Conservation (phyloP, 2,888 invertebrate species). For the Dryobota labecula region DNA sequence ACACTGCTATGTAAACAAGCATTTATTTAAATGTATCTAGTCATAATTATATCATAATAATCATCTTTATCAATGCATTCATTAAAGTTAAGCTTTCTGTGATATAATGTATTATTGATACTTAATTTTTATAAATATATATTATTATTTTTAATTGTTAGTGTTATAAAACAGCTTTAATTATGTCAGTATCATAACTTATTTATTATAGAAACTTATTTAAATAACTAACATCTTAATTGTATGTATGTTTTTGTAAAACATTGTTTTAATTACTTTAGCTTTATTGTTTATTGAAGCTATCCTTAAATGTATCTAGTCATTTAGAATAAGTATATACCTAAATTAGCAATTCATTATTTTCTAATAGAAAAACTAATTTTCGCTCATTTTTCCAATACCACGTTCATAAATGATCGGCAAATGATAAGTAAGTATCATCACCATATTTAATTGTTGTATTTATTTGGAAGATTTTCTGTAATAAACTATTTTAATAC, state of each 20-base stretch:
- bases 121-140: too few species aligned
- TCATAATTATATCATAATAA: background rate
- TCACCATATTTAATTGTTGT: background rate
- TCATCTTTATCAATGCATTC: background rate
- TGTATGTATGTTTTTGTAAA: background rate
- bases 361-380: background rate
- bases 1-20: background rate
- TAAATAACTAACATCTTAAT: background rate
- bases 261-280: background rate
- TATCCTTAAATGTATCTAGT: background rate
- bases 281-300: background rate
- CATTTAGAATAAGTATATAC: background rate
- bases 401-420: background rate
- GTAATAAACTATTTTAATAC: background rate
- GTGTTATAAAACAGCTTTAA: background rate
- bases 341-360: too few species aligned
- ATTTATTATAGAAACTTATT: background rate
- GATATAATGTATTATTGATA: background rate
- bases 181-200: background rate
- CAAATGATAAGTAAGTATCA: background rate
- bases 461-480: background rate
- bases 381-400: background rate
- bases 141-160: background rate
- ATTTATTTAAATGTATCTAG: constrained; percentile 6
- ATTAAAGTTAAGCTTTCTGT: background rate